Base-by-base conservation (phyloP, 2,113 vertebrate genomes). In the Gobiocypris rarus region DNA sequence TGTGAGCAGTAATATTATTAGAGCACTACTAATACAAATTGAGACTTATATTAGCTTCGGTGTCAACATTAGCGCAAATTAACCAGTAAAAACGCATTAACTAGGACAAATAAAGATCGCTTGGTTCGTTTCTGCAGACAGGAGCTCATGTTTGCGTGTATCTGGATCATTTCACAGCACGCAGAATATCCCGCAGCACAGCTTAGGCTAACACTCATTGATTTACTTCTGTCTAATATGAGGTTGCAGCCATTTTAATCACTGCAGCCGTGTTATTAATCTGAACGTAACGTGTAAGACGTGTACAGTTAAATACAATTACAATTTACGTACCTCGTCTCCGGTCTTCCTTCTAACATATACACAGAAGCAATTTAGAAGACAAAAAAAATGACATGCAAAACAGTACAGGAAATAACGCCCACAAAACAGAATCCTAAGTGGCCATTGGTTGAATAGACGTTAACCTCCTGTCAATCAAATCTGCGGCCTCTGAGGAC, bases 331-430 rank as follows among this genome's bases (percentile, higher is more conserved):
- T 83, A 91, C 88, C 88, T 82, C 67, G 15, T 84, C n/a, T 38
- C 65, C 43, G 58, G n/a, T 83, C 67, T 52, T 38, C n/a, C 9
- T 65, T 65, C 73, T 56, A 69, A 73, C 59, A 38, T 71, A 70
- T 34, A 19, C 63, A 71, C 38, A 38, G 38, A 38, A 76, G 50
- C 84, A 24, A 71, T 88, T 41, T 28, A 73, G 43, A 26, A 85
- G 19, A 26, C 45, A 80, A 73, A 71, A 77, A 31, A 77, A 75
- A 70, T 70, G 38, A 80, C 65, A 26, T 13, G 56, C 84, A 82
- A 81, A 54, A 84, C 83, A 83, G 26, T 50, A 50, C 88, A 79
- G 79, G 63, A 87, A 89, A 84, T 75, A 54, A 84, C 86, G 75
- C 82, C 82, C 85, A 82, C 28, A 59, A 75, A 83, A 34, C 52